These are phyloP conservation scores for Eledona agricola DNA, from an alignment of 2,888 invertebrate species.

Conservation along the genomic window DNA sequence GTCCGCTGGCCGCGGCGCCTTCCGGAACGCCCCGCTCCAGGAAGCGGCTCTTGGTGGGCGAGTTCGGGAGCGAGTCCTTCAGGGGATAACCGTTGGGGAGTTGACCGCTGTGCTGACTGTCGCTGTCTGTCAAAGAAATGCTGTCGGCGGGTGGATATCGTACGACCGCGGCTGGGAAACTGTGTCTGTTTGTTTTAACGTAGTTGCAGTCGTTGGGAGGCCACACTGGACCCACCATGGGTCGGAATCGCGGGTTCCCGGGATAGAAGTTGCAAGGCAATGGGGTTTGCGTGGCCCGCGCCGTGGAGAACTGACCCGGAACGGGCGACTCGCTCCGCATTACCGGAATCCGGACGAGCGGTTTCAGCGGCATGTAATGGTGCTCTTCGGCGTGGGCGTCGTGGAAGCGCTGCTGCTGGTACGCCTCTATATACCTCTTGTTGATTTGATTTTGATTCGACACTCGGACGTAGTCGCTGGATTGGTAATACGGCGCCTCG, in stretches of 20 bases:
- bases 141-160: conserved; percentile 54
- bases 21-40: conserved; percentile 77
- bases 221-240: conserved; percentile 53
- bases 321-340: conserved; percentile 61
- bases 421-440: conserved; percentile 58
- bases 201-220: conserved; percentile 51
- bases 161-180: conserved; percentile 54
- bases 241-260: conserved; percentile 53
- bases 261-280: conserved; percentile 54
- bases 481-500: conserved; percentile 56
- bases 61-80: conserved; percentile 64
- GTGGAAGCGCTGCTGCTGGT: conserved; percentile 54
- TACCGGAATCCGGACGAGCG: conserved; percentile 50
- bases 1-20: conserved; percentile 76
- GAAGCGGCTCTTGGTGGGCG: conserved; percentile 64
- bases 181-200: conserved; percentile 56
- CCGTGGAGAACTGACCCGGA: conserved; percentile 59
- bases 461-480: conserved; percentile 54
- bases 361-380: conserved; percentile 52
- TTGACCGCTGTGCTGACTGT: conserved; percentile 54
- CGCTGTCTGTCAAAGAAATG: conserved; percentile 56
- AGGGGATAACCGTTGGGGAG: conserved; percentile 51
- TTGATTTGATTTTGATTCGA: conserved; percentile 61
- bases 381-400: conserved; percentile 49
- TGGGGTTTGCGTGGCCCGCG: conserved; percentile 59